Evolutionary conservation across 2,113 vertebrate genomes (phyloP).

Genomic region (Ceyx melanurus): DNA sequence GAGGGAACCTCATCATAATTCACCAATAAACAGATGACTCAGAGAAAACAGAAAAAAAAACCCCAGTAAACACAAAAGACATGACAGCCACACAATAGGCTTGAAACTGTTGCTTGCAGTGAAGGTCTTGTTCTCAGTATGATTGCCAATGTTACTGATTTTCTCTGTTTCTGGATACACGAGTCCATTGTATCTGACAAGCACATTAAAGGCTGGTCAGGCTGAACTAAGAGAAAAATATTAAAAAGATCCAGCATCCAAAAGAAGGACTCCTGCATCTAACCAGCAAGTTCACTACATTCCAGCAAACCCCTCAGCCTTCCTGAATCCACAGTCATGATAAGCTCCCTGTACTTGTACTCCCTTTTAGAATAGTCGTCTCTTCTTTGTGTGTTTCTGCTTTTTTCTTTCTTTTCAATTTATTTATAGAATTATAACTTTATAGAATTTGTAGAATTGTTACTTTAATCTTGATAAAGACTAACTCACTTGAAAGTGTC

Average conservation of each 20-base stretch:
- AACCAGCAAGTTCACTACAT: neutral
- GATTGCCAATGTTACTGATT: neutral
- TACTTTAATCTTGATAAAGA: neutral
- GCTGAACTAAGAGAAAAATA: neutral
- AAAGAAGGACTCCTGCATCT: neutral
- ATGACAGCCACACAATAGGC: neutral
- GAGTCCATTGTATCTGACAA: fast-evolving
- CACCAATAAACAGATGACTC: too few species aligned
- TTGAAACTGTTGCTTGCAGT: neutral
- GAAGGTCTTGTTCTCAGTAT: neutral
- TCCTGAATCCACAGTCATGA: neutral
- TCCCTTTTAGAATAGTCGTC: neutral
- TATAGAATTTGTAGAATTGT: neutral
- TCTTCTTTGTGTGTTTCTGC: too few species aligned
- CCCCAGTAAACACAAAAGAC: neutral
- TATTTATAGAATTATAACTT: neutral
- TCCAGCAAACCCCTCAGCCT: neutral
- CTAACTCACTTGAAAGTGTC: neutral
- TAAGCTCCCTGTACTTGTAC: neutral
- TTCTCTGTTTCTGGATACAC: neutral
- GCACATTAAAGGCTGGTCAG: neutral
- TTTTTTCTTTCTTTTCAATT: neutral
- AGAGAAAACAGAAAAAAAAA: neutral
- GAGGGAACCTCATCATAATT: too few species aligned
- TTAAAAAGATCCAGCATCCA: neutral